Percentiles rank a stretch among this genome's conserved stretches.
Conservation (phyloP, 1,140 invertebrate genomes). For the Formica exsecta region DNA sequence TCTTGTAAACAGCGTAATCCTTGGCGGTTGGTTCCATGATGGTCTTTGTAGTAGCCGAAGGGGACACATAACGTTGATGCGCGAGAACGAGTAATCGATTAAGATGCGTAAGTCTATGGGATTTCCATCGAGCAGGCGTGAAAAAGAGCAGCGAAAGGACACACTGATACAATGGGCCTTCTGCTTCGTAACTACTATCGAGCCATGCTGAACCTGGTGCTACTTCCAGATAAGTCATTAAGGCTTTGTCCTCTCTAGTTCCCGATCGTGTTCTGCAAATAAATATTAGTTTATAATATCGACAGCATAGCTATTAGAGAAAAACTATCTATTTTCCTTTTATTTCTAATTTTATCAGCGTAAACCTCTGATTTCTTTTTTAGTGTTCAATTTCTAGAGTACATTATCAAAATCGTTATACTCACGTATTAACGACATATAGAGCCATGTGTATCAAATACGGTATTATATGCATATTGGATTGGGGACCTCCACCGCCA, state of each 20-base stretch:
- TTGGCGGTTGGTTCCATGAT: constrained; percentile 88
- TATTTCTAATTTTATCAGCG: neutral
- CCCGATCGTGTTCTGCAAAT: constrained; percentile 90
- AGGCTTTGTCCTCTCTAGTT: constrained; percentile 91
- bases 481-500: constrained; percentile 98
- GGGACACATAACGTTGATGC: constrained; percentile 90
- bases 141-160: constrained; percentile 93
- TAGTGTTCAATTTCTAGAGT: neutral
- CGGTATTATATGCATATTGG: constrained; percentile 98
- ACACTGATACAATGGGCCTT: constrained; percentile 95
- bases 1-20: constrained; percentile 95
- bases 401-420: constrained; percentile 70
- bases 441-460: constrained; percentile 98
- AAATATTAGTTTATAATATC: constrained; percentile 25
- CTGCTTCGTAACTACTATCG: constrained; percentile 95
- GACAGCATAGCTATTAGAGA: neutral
- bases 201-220: constrained; percentile 88
- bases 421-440: constrained; percentile 97
- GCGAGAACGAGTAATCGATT: constrained; percentile 92
- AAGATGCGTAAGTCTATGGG: constrained; percentile 90
- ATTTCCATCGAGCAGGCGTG: constrained; percentile 90
- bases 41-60: constrained; percentile 87
- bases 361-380: neutral
- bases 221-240: constrained; percentile 90
- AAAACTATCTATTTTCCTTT: neutral